These are phyloP conservation scores for Stenodema calcarata DNA, from an alignment of 2,888 invertebrate species.

Conservation along the genomic window DNA sequence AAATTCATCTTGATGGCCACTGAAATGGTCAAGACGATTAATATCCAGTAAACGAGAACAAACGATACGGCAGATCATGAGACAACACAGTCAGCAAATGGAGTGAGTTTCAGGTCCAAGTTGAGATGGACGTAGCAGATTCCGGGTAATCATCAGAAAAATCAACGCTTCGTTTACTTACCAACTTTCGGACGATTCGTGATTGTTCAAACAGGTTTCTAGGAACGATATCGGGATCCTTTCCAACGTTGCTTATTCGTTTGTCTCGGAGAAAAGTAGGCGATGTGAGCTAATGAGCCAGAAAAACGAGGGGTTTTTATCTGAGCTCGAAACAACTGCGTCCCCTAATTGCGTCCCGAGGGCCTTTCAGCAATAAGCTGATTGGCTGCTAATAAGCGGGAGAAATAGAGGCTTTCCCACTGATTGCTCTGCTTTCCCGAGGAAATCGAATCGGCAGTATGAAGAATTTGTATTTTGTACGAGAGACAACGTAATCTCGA, in stretches of 20 bases:
- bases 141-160: too few relatives aligned
- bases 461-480: constrained; percentile 5
- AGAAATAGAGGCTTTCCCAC: background rate
- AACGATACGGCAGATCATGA: too few relatives aligned
- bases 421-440: constrained; percentile 17
- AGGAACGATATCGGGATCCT: background rate
- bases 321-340: constrained; percentile 40
- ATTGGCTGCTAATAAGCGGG: constrained; percentile 46
- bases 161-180: too few relatives aligned
- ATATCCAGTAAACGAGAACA: too few relatives aligned
- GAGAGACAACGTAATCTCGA: background rate
- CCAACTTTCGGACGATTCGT: too few relatives aligned
- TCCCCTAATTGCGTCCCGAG: constrained; percentile 47
- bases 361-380: constrained; percentile 47
- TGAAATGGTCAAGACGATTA: too few relatives aligned
- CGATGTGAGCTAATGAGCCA: constrained; percentile 31
- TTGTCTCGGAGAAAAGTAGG: background rate
- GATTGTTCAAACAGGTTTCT: background rate
- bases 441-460: background rate
- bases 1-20: too few relatives aligned
- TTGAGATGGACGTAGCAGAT: too few relatives aligned
- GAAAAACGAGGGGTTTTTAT: constrained; percentile 38
- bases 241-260: too few relatives aligned
- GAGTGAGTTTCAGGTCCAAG: too few relatives aligned
- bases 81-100: too few relatives aligned